These are phyloP conservation scores for Propithecus coquereli DNA, from an alignment of 2,113 vertebrate species.

Conservation along the genomic window DNA sequence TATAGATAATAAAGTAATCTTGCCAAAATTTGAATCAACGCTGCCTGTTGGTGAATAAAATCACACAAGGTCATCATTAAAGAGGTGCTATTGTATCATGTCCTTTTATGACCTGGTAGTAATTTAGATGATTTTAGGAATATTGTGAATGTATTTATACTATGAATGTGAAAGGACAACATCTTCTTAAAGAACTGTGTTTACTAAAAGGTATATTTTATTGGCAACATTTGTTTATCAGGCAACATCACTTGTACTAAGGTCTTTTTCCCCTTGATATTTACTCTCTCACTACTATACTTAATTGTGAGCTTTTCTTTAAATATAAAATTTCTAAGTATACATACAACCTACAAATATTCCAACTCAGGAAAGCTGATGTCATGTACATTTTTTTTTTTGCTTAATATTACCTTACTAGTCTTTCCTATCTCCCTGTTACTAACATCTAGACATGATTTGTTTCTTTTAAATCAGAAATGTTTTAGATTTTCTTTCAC, in stretches of 20 bases:
- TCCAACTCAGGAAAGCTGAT: not conserved
- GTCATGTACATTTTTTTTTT: not conserved
- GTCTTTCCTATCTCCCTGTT: not conserved
- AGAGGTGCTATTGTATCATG: not conserved
- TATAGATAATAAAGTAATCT: not conserved
- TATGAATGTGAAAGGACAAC: not conserved
- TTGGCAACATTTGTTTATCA: not conserved
- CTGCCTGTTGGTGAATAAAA: not conserved
- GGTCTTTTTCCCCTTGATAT: not conserved
- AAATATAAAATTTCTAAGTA: not conserved
- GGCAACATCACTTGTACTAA: not conserved
- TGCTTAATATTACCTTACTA: not conserved
- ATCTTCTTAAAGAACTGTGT: not conserved
- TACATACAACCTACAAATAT: not conserved
- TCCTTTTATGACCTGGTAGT: not conserved
- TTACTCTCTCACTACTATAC: not conserved
- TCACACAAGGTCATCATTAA: not conserved
- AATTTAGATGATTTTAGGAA: not conserved
- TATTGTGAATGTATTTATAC: not conserved
- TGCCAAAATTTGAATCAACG: not conserved
- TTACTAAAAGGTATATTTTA: not conserved
- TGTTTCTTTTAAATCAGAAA: conserved; percentile 13
- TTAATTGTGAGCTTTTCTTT: not conserved
- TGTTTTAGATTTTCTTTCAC: not conserved
- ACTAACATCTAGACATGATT: not conserved